phyloP scores from a whole-genome alignment of 2,797 vertebrate genomes.

The Schizopygopsis pylzovi region DNA sequence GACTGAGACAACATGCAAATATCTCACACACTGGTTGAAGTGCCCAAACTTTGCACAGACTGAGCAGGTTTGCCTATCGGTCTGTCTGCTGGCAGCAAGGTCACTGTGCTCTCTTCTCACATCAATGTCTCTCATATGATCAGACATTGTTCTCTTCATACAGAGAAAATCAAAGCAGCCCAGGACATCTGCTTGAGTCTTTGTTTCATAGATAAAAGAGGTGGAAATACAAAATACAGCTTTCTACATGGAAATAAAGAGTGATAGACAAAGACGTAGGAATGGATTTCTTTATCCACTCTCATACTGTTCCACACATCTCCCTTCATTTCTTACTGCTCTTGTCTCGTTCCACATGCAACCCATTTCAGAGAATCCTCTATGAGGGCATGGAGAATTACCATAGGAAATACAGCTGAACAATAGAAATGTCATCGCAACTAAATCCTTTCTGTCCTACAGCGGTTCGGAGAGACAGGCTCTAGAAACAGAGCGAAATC shows the following conservation, averaged over 20 bases:
- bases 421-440: slow-evolving; percentile 29
- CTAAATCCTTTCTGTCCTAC: slow-evolving; percentile 17
- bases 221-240: slow-evolving; percentile 31
- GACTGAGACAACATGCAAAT: neutral
- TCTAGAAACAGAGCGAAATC: slow-evolving; percentile 39
- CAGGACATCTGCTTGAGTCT: slow-evolving; percentile 33
- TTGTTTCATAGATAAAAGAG: slow-evolving; percentile 43
- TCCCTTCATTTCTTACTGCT: slow-evolving; percentile 3
- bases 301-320: slow-evolving; percentile 19
- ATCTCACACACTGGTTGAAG: neutral
- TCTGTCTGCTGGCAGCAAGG: neutral
- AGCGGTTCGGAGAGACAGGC: slow-evolving; percentile 29
- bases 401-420: slow-evolving; percentile 17
- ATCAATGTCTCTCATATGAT: slow-evolving; percentile 11
- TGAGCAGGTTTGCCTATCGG: neutral
- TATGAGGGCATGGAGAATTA: slow-evolving; percentile 14
- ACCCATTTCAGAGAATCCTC: slow-evolving; percentile 20
- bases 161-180: slow-evolving; percentile 38
- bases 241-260: slow-evolving; percentile 44
- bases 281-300: slow-evolving; percentile 34
- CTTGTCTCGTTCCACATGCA: neutral
- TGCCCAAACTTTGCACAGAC: neutral
- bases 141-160: slow-evolving; percentile 39
- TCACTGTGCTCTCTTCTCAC: neutral
- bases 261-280: neutral